Base-by-base conservation (phyloP, 2,797 vertebrate genomes). In the Coreius guichenoti region DNA sequence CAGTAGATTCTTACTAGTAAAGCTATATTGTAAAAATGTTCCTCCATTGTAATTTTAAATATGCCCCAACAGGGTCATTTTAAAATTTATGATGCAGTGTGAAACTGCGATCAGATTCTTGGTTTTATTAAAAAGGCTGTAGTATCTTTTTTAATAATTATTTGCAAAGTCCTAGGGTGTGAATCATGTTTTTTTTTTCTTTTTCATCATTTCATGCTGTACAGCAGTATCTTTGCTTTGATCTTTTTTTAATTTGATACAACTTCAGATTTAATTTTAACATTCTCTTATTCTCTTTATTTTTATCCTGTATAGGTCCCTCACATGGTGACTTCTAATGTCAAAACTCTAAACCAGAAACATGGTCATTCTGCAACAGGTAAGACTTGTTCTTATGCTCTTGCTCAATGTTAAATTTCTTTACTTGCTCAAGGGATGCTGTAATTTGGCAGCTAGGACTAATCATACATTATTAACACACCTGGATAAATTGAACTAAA, bases 311-410 rank as follows among this genome's bases (percentile, higher is more conserved):
- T 17, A 21, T 54, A 90, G 87, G 88, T 80, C 33, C 49, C 33
- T 87, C 79, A 81, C 73, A 87, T 85, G 73, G 77, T 90, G 86
- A 81, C 86, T 45, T 85, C 86, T 88, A 84, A 89, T 86, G 81
- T 88, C 87, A 84, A 78, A 81, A 78, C 65, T 80, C 21, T 90
- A 86, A 88, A 83, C 82, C 81, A 86, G 79, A 90, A 89, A 84
- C 84, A 90, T 90, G 90, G 90, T 90, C 83, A 90, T 90, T 87
- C 84, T 90, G 84, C 90, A 90, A 78, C 88, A 90, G 90, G 90
- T 90, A 77, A 75, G 86, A 33, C 12, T 36, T 58, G 19, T 54
- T 47, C 5, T 29, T 31, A 31, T 29, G 17, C 17, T 23, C 9
- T 47, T 80, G 21, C 33, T 68, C 19, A 45, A 33, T 70, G 23